These are phyloP conservation scores for Schizaphis graminum DNA, from an alignment of 2,888 invertebrate species.

Conservation along the genomic window DNA sequence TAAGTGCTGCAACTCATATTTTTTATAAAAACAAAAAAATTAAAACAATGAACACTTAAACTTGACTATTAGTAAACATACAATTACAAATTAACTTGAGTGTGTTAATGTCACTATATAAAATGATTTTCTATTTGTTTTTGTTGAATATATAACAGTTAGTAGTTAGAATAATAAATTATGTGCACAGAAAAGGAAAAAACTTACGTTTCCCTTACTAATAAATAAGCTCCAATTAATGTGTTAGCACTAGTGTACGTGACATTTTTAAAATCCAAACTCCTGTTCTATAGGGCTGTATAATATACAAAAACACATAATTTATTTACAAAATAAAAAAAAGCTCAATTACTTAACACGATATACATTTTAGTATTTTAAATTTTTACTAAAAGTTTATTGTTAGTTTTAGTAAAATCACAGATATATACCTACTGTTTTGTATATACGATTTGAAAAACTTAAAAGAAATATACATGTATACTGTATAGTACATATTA, in stretches of 20 bases:
- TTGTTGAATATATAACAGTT: background rate
- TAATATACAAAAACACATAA: constrained; percentile 23
- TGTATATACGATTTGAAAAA: too few species aligned
- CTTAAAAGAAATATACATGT: too few species aligned
- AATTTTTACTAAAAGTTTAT: background rate
- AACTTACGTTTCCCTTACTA: constrained; percentile 26
- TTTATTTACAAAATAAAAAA: constrained; percentile 13
- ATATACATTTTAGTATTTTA: constrained; percentile 10
- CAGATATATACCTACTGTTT: background rate
- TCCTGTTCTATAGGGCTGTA: background rate
- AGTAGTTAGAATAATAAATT: constrained; percentile 32
- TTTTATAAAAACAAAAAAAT: background rate
- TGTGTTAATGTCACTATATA: background rate
- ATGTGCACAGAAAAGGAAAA: constrained; percentile 1
- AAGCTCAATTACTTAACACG: background rate
- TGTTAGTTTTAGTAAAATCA: background rate
- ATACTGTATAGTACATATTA: too few species aligned
- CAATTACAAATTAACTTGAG: background rate
- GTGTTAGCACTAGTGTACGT: constrained; percentile 47
- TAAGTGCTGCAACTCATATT: background rate
- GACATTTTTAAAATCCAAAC: constrained; percentile 44
- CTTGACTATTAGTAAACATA: background rate
- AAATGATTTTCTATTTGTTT: constrained; percentile 28
- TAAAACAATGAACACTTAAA: background rate
- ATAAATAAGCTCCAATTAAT: constrained; percentile 30